These are phyloP conservation scores for Papilio protenor DNA, from an alignment of 2,888 invertebrate genomes.

Conservation along the genomic window DNA sequence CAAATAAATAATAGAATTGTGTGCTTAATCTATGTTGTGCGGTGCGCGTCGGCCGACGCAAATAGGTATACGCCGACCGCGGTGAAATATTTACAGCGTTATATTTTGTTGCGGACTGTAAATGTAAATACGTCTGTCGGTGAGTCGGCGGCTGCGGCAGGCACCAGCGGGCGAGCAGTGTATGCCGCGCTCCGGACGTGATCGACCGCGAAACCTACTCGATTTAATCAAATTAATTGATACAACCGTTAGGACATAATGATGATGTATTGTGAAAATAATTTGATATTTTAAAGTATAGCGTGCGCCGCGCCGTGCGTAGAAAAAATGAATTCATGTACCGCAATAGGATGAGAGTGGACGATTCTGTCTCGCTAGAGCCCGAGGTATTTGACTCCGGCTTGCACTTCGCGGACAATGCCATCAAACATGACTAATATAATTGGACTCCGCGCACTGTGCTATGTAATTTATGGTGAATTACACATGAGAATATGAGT, in stretches of 20 bases:
- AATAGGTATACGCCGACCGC: constrained; percentile 16
- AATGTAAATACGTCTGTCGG: constrained; percentile 46
- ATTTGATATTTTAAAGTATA: constrained; percentile 77
- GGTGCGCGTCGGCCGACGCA: constrained; percentile 23
- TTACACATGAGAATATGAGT: constrained; percentile 64
- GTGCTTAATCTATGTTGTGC: constrained; percentile 42
- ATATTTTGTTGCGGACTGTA: constrained; percentile 34
- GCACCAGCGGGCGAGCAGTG: constrained; percentile 54
- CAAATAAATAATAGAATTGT: constrained; percentile 46
- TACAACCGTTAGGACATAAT: constrained; percentile 79
- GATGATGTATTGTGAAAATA: constrained; percentile 78
- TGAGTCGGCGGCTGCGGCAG: constrained; percentile 40
- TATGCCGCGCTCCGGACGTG: constrained; percentile 69
- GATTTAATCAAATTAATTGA: constrained; percentile 80
- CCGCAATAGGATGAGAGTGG: constrained; percentile 59
- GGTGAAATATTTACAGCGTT: constrained; percentile 40
- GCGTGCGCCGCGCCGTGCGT: constrained; percentile 54
- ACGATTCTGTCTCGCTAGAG: constrained; percentile 49
- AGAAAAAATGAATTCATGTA: constrained; percentile 62
- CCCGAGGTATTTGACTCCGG: constrained; percentile 57
- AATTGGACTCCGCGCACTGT: constrained; percentile 63
- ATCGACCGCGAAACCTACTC: constrained; percentile 72
- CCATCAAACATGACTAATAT: constrained; percentile 69
- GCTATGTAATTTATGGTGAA: constrained; percentile 73
- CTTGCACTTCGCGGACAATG: constrained; percentile 66